These are phyloP conservation scores for Patella ulyssiponensis DNA, from an alignment of 2,888 invertebrate genomes.

Conservation along the genomic window DNA sequence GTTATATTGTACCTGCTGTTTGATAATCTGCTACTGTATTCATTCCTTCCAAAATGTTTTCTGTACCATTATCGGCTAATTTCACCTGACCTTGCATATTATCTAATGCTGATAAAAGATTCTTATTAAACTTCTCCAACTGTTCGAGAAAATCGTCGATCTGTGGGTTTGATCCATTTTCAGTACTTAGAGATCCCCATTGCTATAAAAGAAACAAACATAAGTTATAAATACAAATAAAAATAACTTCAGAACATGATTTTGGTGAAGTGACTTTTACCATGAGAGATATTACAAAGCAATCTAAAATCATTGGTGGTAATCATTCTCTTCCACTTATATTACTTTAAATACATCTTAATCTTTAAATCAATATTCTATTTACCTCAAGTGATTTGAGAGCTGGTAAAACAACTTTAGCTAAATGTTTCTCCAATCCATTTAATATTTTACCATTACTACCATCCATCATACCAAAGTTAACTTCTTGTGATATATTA, in stretches of 20 bases:
- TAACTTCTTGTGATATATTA: constrained; percentile 70
- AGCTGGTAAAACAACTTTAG: constrained; percentile 91
- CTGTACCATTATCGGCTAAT: constrained; percentile 68
- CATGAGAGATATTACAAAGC: background rate
- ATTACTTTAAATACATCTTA: too few species aligned
- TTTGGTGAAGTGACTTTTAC: background rate
- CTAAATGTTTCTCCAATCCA: constrained; percentile 89
- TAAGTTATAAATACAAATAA: too few species aligned
- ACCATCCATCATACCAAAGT: constrained; percentile 69
- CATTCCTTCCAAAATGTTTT: constrained; percentile 63
- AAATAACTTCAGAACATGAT: too few species aligned
- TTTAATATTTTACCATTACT: constrained; percentile 83
- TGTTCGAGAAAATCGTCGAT: constrained; percentile 71
- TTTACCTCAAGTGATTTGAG: constrained; percentile 70
- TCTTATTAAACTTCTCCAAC: constrained; percentile 69
- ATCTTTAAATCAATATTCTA: background rate
- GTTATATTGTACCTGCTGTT: constrained; percentile 53
- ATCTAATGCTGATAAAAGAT: constrained; percentile 64
- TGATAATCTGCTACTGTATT: constrained; percentile 69
- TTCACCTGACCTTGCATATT: constrained; percentile 71
- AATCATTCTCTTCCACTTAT: too few species aligned
- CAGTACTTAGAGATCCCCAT: constrained; percentile 67
- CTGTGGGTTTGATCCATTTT: constrained; percentile 58
- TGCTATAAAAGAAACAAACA: constrained; percentile 45
- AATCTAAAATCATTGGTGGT: too few species aligned